Conservation (phyloP, 2,888 invertebrate genomes). For the Himalopsyche kuldschensis region DNA sequence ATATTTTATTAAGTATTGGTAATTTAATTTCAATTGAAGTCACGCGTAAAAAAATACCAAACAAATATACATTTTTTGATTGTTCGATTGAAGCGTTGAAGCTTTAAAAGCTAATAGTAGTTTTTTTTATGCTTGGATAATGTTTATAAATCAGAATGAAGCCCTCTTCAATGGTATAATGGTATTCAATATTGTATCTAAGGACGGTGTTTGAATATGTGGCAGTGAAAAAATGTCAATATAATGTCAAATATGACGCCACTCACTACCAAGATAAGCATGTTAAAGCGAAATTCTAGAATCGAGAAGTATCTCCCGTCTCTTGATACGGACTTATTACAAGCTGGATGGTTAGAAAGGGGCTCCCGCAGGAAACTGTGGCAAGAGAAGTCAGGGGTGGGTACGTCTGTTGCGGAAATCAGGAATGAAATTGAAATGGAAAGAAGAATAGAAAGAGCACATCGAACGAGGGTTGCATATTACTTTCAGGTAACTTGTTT, state of each 20-base stretch:
- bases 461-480: background rate
- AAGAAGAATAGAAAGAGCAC: slow-evolving; percentile 13
- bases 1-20: too few relatives aligned
- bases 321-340: slow-evolving; percentile 15
- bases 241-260: slow-evolving; percentile 11
- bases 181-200: background rate
- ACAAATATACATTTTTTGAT: too few relatives aligned
- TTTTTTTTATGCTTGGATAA: too few relatives aligned
- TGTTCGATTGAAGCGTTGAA: too few relatives aligned
- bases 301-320: slow-evolving; percentile 5
- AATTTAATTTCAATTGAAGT: too few relatives aligned
- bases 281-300: slow-evolving; percentile 4
- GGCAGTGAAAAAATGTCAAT: background rate
- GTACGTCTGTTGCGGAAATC: slow-evolving; percentile 33
- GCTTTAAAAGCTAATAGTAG: too few relatives aligned
- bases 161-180: too few relatives aligned
- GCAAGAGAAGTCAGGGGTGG: background rate
- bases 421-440: slow-evolving; percentile 36
- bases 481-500: background rate
- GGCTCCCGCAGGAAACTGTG: background rate
- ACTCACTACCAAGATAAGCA: slow-evolving; percentile 5
- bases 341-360: background rate
- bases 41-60: too few relatives aligned
- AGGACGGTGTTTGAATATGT: background rate
- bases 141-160: too few relatives aligned